Percentiles rank a stretch among this genome's conserved stretches.
phyloP scores from a whole-genome alignment of 1,140 invertebrate species.

The Eupeodes corollae region DNA sequence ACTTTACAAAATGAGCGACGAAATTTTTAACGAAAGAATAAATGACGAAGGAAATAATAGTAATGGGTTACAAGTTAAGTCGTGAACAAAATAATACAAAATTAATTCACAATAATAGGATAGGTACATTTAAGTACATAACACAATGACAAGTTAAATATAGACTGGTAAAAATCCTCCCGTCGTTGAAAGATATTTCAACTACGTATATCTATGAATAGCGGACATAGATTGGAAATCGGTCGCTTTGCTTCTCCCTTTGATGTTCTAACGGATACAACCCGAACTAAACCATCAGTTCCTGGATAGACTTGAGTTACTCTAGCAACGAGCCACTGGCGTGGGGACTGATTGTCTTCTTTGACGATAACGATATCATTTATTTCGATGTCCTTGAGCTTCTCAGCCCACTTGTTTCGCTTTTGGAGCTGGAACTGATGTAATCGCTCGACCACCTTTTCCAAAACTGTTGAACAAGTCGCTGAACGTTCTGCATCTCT shows the following conservation, averaged over 20 bases:
- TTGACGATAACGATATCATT: constrained; percentile 24
- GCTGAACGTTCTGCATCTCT: too few relatives aligned
- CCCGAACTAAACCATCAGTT: constrained; percentile 11
- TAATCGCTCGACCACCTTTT: background rate
- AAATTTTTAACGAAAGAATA: too few relatives aligned
- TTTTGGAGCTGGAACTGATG: background rate
- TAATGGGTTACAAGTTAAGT: too few relatives aligned
- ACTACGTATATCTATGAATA: background rate
- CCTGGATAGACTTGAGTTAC: constrained; percentile 15
- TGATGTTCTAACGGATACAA: constrained; percentile 11
- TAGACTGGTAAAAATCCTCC: too few relatives aligned
- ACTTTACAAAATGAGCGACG: too few relatives aligned
- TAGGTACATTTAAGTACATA: too few relatives aligned
- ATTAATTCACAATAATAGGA: too few relatives aligned
- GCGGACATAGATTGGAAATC: background rate
- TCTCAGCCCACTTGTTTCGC: background rate
- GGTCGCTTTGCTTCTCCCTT: constrained; percentile 5
- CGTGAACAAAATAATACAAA: too few relatives aligned
- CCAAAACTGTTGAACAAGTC: background rate
- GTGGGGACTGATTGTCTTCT: constrained; percentile 20
- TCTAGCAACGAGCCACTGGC: constrained; percentile 15
- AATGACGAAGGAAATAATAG: too few relatives aligned
- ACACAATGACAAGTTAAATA: too few relatives aligned
- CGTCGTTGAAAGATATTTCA: too few relatives aligned
- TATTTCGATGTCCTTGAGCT: background rate